phyloP scores from a whole-genome alignment of 1,140 invertebrate species.

The Hypsibius dujardini region DNA sequence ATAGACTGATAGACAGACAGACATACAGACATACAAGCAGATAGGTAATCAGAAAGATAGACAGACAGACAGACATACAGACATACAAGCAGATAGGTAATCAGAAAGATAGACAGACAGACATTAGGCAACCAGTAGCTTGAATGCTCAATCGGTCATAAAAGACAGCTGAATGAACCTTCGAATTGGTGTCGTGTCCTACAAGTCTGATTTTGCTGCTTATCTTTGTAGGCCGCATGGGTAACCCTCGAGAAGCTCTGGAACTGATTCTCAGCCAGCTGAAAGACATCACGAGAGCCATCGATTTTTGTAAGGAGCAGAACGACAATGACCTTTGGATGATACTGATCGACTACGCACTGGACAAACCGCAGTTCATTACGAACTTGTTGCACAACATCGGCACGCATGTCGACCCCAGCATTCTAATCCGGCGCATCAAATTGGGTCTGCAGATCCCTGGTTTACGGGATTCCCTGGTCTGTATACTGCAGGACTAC shows the following conservation, averaged over 20 bases:
- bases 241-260: slow-evolving; percentile 74
- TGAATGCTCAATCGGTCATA: too few relatives aligned
- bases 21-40: too few relatives aligned
- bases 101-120: too few relatives aligned
- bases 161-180: too few relatives aligned
- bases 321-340: slow-evolving; percentile 85
- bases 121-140: too few relatives aligned
- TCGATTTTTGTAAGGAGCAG: slow-evolving; percentile 90
- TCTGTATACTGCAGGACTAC: slow-evolving; percentile 88
- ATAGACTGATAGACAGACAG: too few relatives aligned
- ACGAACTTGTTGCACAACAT: slow-evolving; percentile 57
- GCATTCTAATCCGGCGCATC: slow-evolving; percentile 65
- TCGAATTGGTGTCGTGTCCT: too few relatives aligned
- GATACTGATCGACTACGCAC: slow-evolving; percentile 70
- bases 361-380: slow-evolving; percentile 65
- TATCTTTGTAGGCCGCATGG: slow-evolving; percentile 51
- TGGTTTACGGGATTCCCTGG: slow-evolving; percentile 67
- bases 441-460: slow-evolving; percentile 62
- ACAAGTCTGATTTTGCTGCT: slow-evolving; percentile 17
- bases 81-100: too few relatives aligned
- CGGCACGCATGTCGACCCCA: slow-evolving; percentile 75
- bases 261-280: slow-evolving; percentile 68
- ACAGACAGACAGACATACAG: too few relatives aligned
- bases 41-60: too few relatives aligned
- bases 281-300: slow-evolving; percentile 73